These are phyloP conservation scores for Anguilla anguilla DNA, from an alignment of 2,797 vertebrate species.

Conservation along the genomic window DNA sequence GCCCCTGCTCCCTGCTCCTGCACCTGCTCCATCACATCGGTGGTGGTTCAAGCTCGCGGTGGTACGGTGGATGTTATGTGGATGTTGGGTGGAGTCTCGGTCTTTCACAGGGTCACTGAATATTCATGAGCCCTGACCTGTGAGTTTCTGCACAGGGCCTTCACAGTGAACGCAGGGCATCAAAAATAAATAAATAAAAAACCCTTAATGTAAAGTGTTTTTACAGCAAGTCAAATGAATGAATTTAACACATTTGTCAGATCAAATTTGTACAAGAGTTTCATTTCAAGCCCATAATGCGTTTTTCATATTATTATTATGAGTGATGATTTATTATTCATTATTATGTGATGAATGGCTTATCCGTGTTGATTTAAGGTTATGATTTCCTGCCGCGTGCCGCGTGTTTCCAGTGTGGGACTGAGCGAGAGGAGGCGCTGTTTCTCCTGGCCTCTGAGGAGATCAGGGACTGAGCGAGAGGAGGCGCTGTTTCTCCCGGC, in stretches of 20 bases:
- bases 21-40: constrained; percentile 60
- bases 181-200: not conserved
- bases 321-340: not conserved
- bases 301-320: not conserved
- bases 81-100: constrained; percentile 66
- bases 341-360: not conserved
- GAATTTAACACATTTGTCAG: not conserved
- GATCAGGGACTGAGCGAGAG: constrained; percentile 36
- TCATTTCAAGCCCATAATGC: not conserved
- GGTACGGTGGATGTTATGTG: constrained; percentile 66
- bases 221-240: not conserved
- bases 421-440: constrained; percentile 32
- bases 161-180: not conserved
- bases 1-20: no score
- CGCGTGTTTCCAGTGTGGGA: constrained; percentile 51
- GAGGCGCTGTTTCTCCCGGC: constrained; percentile 38
- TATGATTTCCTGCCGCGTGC: constrained; percentile 22
- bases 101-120: constrained; percentile 68
- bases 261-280: constrained; percentile 5
- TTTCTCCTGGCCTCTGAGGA: constrained; percentile 29
- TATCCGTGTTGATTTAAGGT: constrained; percentile 10
- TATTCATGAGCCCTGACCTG: constrained; percentile 64
- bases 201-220: not conserved
- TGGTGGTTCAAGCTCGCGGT: constrained; percentile 56
- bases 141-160: constrained; percentile 31